Base-by-base conservation (phyloP, 2,797 vertebrate genomes). In the Enteromius anoplus region DNA sequence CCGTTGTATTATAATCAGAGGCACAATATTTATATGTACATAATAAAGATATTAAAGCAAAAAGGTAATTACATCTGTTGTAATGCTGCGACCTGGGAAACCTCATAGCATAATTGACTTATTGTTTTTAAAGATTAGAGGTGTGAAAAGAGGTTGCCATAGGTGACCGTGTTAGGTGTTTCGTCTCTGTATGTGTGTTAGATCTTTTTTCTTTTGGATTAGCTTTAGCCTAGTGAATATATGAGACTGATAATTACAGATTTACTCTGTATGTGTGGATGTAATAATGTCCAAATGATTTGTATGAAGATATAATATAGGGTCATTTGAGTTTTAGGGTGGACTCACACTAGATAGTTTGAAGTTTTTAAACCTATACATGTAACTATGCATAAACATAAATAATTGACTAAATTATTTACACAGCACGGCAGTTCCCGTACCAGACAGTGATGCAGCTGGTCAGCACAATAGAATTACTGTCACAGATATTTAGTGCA, bases 171-270 rank as follows among this genome's bases (percentile, higher is more conserved):
- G 2, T 26, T 45, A 23, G 6, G 19, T 37, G n/a, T 60, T 6
- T 60, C 2, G 19, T 53, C 51, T 60, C 55, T 64, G 14, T 65
- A 7, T 34, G 42, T 34, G 55, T n/a, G 51, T 53, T 58, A 53
- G 23, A 32, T 72, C 15, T 45, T 19, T 47, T 32, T n/a, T 1
- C 15, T 45, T 45, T 64, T 23, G 3, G 3, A 12, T 55, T 23
- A 75, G 62, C 40, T 40, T 68, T 62, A 66, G 29, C 49, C 12
- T 15, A 42, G 42, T 17, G 23, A 26, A 29, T 29, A 83, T 83
- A 73, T 53, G 49, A 79, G 75, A 79, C 68, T 79, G 62, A 83
- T 85, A 69, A 65, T 17, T 15, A 47, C 14, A 17, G 42, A 70
- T 70, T 14, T 71, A 12, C 64, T 32, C 32, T 62, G 26, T 69